phyloP scores from a whole-genome alignment of 2,797 vertebrate genomes.

The Sebastolobus altivelis region DNA sequence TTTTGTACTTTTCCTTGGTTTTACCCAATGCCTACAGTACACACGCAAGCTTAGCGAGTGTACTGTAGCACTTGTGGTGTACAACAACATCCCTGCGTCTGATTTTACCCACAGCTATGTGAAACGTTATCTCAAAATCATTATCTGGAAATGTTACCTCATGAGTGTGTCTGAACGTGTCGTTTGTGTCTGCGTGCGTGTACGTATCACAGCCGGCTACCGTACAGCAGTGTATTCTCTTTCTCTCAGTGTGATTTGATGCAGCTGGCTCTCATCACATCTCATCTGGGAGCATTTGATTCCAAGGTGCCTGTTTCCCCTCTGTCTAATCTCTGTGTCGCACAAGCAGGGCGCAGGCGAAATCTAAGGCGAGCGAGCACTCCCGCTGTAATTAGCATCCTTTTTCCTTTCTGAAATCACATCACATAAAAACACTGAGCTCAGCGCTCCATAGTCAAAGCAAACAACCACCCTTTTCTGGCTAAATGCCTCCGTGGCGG shows the following conservation, averaged over 20 bases:
- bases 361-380: slow-evolving; percentile 74
- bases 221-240: slow-evolving; percentile 63
- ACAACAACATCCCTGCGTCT: slow-evolving; percentile 45
- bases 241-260: slow-evolving; percentile 65
- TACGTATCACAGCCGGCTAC: slow-evolving; percentile 69
- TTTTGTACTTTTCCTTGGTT: slow-evolving; percentile 5
- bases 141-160: slow-evolving; percentile 73
- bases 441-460: slow-evolving; percentile 42
- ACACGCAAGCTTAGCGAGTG: not conserved
- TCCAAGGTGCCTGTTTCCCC: slow-evolving; percentile 82
- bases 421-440: slow-evolving; percentile 66
- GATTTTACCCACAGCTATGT: slow-evolving; percentile 60
- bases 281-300: slow-evolving; percentile 87
- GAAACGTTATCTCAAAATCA: slow-evolving; percentile 77
- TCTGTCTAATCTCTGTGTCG: slow-evolving; percentile 79
- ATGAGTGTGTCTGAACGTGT: slow-evolving; percentile 50
- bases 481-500: slow-evolving; percentile 34
- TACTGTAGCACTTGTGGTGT: slow-evolving; percentile 22
- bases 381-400: slow-evolving; percentile 80
- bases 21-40: not conserved
- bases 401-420: slow-evolving; percentile 78
- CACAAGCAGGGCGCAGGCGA: slow-evolving; percentile 83
- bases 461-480: slow-evolving; percentile 43
- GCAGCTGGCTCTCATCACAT: slow-evolving; percentile 85
- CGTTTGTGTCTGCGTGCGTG: slow-evolving; percentile 24